Evolutionary conservation across 2,113 vertebrate genomes (phyloP), one percentile per base, ranked within the genome.

Genomic region (Ranitomeya imitator): DNA sequence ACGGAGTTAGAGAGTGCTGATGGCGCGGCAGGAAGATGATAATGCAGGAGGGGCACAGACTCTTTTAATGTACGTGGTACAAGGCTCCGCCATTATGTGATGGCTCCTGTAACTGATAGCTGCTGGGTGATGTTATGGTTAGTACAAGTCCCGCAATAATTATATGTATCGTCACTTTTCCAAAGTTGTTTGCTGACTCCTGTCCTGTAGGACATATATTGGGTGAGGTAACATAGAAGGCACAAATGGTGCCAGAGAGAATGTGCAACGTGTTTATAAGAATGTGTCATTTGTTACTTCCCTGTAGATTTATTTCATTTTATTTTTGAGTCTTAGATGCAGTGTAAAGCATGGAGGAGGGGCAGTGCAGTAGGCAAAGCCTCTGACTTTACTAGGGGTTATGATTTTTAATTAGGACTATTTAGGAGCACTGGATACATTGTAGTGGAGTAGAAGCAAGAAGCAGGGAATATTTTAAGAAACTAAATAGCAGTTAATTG

Each of bases 1-100:
- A 76, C 57, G 69, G 83, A 78, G 52, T 12, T 76, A 37, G 69
- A 45, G 21, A 18, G 71, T 74, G 71, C 8, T 74, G 86, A 88
- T 74, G 69, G 74, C 67, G 63, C 55, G 13, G n/a, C 87, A 83
- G 87, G 87, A 88, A 76, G 80, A 84, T 65, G 86, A 88, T 88
- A 83, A 37, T 63, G 26, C 59, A 31, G 86, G 86, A 71, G 65
- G 60, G 52, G 67, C 60, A 11, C 23, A 21, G 52, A 57, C 14
- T 31, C 26, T 45, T 10, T 81, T 65, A 54, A 51, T 65, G 54
- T 51, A 54, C n/a, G 65, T 52, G 63, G 15, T 74, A 45, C 11
- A n/a, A 14, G 52, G 54, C 6, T 63, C 79, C 74, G 69, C 77
- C 67, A 87, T 88, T 61, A 79, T 59, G 79, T 83, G 65, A 88